Conservation (phyloP, 2,113 vertebrate genomes). For the Rallus limicola region DNA sequence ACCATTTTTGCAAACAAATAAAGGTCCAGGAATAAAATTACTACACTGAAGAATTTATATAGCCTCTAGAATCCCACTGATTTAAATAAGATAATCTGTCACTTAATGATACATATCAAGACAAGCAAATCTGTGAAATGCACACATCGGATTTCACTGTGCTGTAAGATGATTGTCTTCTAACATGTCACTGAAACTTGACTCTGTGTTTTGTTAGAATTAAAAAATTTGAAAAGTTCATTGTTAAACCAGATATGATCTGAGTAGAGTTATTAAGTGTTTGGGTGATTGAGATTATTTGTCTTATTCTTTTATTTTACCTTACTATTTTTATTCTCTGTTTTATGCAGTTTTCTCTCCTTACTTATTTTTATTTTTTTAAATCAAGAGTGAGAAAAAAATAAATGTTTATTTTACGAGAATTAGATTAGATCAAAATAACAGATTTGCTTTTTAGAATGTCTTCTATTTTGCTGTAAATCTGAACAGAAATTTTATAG, state of each 20-base stretch:
- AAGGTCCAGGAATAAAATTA: neutral
- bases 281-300: neutral
- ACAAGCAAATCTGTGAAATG: neutral
- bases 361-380: neutral
- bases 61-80: neutral
- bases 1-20: neutral
- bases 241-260: neutral
- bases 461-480: constrained; percentile 23
- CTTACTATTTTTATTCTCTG: neutral
- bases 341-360: neutral
- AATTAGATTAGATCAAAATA: neutral
- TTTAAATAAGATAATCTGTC: neutral
- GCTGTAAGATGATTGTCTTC: neutral
- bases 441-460: neutral
- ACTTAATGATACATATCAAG: constrained; percentile 2
- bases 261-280: neutral
- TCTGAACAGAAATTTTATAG: constrained; percentile 29
- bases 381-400: neutral
- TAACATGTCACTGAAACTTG: neutral
- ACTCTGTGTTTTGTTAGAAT: constrained; percentile 1
- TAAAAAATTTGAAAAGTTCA: neutral
- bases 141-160: neutral
- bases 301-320: neutral
- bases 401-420: neutral
- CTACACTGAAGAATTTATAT: neutral